Base-by-base conservation (phyloP, 2,113 vertebrate species). In the Mus spicilegus region DNA sequence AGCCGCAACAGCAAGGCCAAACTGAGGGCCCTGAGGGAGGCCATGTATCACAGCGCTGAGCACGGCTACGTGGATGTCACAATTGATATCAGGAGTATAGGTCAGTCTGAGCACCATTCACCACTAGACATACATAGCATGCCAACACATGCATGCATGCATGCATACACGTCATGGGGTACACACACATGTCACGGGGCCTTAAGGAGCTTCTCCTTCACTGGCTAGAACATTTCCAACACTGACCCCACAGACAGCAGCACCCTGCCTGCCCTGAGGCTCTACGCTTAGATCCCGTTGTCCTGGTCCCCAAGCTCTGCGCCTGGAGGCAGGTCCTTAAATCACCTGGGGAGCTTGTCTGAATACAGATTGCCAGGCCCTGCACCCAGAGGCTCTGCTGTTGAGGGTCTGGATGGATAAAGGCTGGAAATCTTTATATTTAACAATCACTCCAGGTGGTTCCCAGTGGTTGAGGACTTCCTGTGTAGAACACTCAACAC, bases 1-100 rank as follows among this genome's bases (percentile, higher is more conserved):
- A 99, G 99, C 97, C 99, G 99, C 89, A 99, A 99, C 72, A 99
- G 99, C 98, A 99, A 99, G 97, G 99, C 99, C 98, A 99, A 99
- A 98, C 99, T 99, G 91, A 99, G 99, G 98, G 99, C 99, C 78
- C 98, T 99, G 96, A 99, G 99, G 97, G 99, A 99, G 97, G 99
- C 99, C 98, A 99, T 99, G 99, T 99, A 99, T 98, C 99, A 99
- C 98, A 99, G 99, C 5, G 98, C 99, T 0, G 99, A 99, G 96
- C 99, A 99, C 0, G 99, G 99, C 69, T 99, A 99, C 4, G 99
- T 99, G 93, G 99, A 99, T 96, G 99, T 99, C 96, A 99, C 99
- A 97, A 99, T 99, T 87, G 99, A 99, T 84, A 99, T 99, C 97
- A 99, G 99, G 77, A 99, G 99, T 98, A 99, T 99, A 73, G 99